A percentile compares a stretch with the other conserved stretches of the same genome.
Evolutionary conservation across 2,888 invertebrate genomes (phyloP).

Genomic region (Platypus cylindrus): DNA sequence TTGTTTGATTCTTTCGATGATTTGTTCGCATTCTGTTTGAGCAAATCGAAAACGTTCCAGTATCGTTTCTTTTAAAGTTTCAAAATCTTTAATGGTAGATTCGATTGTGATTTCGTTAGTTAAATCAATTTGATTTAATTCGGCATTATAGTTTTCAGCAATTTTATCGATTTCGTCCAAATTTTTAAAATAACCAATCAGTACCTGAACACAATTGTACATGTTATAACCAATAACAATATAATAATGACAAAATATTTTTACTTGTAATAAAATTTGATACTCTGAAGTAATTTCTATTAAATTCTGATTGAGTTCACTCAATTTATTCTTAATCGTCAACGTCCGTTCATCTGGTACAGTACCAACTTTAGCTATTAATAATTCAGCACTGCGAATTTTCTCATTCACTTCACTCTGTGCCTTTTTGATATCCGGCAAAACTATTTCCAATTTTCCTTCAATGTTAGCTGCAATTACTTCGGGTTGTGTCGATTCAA

Average conservation of each 20-base stretch:
- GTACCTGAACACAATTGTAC: conserved; percentile 29
- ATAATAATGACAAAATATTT: background rate
- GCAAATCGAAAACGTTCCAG: conserved; percentile 53
- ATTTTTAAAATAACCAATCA: conserved; percentile 58
- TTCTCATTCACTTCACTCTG: conserved; percentile 54
- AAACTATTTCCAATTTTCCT: conserved; percentile 42
- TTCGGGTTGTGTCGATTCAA: conserved; percentile 44
- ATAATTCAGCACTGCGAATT: conserved; percentile 51
- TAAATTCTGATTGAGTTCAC: conserved; percentile 52
- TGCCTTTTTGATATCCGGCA: conserved; percentile 49
- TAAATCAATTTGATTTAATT: conserved; percentile 30
- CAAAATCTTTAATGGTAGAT: conserved; percentile 46
- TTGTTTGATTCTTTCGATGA: conserved; percentile 53
- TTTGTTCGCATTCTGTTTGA: conserved; percentile 53
- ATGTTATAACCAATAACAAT: background rate
- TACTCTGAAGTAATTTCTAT: conserved; percentile 58
- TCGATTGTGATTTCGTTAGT: conserved; percentile 42
- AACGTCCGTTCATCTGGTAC: conserved; percentile 42
- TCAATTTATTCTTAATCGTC: conserved; percentile 50
- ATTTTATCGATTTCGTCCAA: conserved; percentile 48
- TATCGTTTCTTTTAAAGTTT: conserved; percentile 49
- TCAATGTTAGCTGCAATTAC: conserved; percentile 44
- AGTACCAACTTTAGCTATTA: conserved; percentile 46
- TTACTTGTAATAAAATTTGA: conserved; percentile 48
- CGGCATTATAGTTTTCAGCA: conserved; percentile 43